phyloP scores from a whole-genome alignment of 30 jellyfish, hydroid and myxozoan genomes.

The Turritopsis dohrnii region DNA sequence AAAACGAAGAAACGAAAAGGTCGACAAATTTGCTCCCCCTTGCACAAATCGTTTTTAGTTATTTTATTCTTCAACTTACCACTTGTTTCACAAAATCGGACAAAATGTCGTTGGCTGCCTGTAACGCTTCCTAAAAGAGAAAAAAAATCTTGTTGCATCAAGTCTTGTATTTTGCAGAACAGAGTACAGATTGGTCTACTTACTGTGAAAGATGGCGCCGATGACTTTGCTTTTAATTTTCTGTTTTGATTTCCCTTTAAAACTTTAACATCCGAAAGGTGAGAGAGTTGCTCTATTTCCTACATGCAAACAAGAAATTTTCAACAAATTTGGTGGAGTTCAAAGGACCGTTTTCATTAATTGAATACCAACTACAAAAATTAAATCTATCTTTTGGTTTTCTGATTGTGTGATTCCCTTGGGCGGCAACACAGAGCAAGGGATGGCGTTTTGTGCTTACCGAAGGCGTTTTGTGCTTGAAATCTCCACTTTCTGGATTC shows the following conservation, averaged over 20 bases:
- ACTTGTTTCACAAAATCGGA: background rate
- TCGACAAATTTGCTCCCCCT: background rate
- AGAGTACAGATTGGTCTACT: background rate
- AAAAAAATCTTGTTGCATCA: background rate
- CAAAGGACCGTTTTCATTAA: too few species aligned
- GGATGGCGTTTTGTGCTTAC: slow-evolving; percentile 29
- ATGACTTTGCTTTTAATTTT: background rate
- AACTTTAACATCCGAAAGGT: background rate
- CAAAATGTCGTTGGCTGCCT: background rate
- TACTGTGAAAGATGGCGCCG: background rate
- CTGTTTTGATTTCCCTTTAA: background rate
- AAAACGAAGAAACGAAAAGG: background rate
- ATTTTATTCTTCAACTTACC: background rate
- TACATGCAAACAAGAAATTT: background rate
- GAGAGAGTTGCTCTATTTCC: background rate
- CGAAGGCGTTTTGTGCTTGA: slow-evolving; percentile 51
- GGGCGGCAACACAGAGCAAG: background rate
- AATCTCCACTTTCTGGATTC: slow-evolving; percentile 79
- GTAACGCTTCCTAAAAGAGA: background rate
- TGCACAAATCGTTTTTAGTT: background rate
- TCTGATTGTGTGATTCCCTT: too few species aligned
- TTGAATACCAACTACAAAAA: too few species aligned
- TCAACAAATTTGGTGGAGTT: background rate
- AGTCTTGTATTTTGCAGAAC: too few species aligned
- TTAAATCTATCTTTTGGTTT: too few species aligned